These are phyloP conservation scores for Dorcus parallelipipedus DNA, from an alignment of 2,888 invertebrate species.

Conservation along the genomic window DNA sequence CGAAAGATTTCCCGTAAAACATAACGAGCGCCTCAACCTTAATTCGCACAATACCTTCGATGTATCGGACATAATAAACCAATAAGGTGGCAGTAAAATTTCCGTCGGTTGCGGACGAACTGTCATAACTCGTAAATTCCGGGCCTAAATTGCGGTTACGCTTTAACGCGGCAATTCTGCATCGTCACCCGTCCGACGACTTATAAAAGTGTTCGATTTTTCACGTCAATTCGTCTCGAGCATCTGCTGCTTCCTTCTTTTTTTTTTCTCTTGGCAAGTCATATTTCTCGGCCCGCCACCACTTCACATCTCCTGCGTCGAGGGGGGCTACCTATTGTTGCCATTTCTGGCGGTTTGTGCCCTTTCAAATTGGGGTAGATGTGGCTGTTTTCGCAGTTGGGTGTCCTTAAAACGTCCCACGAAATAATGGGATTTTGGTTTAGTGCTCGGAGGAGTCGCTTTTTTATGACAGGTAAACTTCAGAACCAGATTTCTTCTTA, in stretches of 20 bases:
- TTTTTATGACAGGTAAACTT: neutral
- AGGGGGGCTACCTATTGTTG: slow-evolving; percentile 39
- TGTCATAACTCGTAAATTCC: slow-evolving; percentile 22
- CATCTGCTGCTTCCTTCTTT: slow-evolving; percentile 29
- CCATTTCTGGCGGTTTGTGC: slow-evolving; percentile 37
- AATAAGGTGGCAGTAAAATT: slow-evolving; percentile 4
- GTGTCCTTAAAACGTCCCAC: slow-evolving; percentile 24
- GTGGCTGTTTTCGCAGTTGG: slow-evolving; percentile 47
- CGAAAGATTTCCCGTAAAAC: neutral
- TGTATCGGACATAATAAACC: neutral
- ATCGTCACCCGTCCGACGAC: slow-evolving; percentile 21
- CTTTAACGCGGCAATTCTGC: slow-evolving; percentile 16
- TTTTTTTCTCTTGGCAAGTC: slow-evolving; percentile 23
- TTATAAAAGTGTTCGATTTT: slow-evolving; percentile 28
- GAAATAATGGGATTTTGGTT: slow-evolving; percentile 8
- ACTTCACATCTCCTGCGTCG: slow-evolving; percentile 32
- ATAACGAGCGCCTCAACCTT: neutral
- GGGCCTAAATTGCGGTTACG: neutral
- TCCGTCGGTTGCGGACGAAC: slow-evolving; percentile 10
- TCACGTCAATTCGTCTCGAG: slow-evolving; percentile 27
- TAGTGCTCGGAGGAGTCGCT: neutral
- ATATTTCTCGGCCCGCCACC: slow-evolving; percentile 26
- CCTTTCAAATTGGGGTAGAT: slow-evolving; percentile 38
- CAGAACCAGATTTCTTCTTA: too few species aligned
- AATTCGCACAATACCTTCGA: neutral